Evolutionary conservation across 64 coral and sea anemone species (phyloP), one percentile per base, ranked within the genome.

Genomic region (Montipora foliosa): DNA sequence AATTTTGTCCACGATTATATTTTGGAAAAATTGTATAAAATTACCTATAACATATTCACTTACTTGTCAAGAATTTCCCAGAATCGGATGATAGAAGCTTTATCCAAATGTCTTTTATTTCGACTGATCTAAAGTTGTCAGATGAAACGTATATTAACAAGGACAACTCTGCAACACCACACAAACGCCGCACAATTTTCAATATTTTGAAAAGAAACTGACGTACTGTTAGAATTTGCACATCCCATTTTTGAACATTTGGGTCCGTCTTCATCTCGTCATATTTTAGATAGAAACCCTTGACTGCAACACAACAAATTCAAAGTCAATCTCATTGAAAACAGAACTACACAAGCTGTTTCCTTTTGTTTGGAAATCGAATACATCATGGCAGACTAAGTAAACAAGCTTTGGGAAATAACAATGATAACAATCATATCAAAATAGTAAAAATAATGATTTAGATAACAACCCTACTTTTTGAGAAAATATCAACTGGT

Each of bases 61-160:
- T 95, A 99, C 98, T 99, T 99, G 86, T 99, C 98, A 47, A 99
- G 86, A 57, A 84, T 96, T 61, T 95, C 94, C 98, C 98, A 99
- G 74, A 96, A 99, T 67, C 89, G 94, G 6, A 96, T 91, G 85
- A 99, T 96, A 9, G 98, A 99, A 1, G 98, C 98, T 70, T 96
- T 96, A 61, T 99, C 98, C 57, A 99, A 91, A 95, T 99, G 95
- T 74, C 98, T 88, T 89, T 95, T 99, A 77, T 96, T 99, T 60
- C 98, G 95, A 60, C 94, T 99, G 66, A 99, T 99, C 98, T 99
- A 64, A 64, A 64, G 8, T 64, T 64, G 13, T 8, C 10, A 57
- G 3, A 64, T 55, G 14, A 64, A 64, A 15, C 4, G 14, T 3
- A 11, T 12, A 64, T 14, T 15, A 14, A 57, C 53, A 8, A 8